phyloP scores from a whole-genome alignment of 2,113 vertebrate species.

The Labeo catla region DNA sequence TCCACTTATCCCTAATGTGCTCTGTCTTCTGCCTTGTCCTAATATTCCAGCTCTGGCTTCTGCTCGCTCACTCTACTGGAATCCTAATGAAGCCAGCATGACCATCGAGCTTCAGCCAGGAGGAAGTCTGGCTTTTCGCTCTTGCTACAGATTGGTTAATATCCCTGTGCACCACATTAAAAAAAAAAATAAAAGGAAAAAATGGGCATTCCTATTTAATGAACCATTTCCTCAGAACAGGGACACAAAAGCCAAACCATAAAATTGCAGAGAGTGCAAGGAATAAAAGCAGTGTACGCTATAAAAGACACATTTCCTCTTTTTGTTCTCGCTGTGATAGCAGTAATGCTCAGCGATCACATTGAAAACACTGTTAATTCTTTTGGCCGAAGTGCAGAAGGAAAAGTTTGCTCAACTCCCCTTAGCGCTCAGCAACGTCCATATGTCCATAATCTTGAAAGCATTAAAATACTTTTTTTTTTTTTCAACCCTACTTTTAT shows the following conservation, averaged over 20 bases:
- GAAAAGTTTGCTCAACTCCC: slow-evolving; percentile 66
- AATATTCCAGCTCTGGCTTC: slow-evolving; percentile 18
- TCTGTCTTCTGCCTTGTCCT: slow-evolving; percentile 1
- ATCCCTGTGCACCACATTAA: slow-evolving; percentile 59
- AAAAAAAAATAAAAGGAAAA: slow-evolving; percentile 59
- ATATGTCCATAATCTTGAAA: slow-evolving; percentile 68
- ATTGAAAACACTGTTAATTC: slow-evolving; percentile 69
- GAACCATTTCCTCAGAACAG: slow-evolving; percentile 62
- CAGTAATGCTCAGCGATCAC: slow-evolving; percentile 63
- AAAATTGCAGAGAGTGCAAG: slow-evolving; percentile 63
- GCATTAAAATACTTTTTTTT: slow-evolving; percentile 64
- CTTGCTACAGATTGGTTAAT: slow-evolving; percentile 55
- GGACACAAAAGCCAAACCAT: slow-evolving; percentile 61
- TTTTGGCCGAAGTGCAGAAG: slow-evolving; percentile 61
- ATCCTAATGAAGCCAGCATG: slow-evolving; percentile 60
- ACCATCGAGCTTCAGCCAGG: slow-evolving; percentile 49
- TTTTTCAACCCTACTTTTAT: slow-evolving; percentile 49
- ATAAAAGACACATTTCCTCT: slow-evolving; percentile 71
- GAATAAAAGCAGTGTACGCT: slow-evolving; percentile 61
- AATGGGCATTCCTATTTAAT: slow-evolving; percentile 67
- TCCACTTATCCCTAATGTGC: slow-evolving; percentile 36
- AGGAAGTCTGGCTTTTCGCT: slow-evolving; percentile 64
- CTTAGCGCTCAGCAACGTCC: slow-evolving; percentile 46
- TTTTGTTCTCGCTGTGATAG: slow-evolving; percentile 67
- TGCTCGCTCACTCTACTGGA: slow-evolving; percentile 28